These are phyloP conservation scores for Thymelicus sylvestris DNA, from an alignment of 2,888 invertebrate genomes.

Conservation along the genomic window DNA sequence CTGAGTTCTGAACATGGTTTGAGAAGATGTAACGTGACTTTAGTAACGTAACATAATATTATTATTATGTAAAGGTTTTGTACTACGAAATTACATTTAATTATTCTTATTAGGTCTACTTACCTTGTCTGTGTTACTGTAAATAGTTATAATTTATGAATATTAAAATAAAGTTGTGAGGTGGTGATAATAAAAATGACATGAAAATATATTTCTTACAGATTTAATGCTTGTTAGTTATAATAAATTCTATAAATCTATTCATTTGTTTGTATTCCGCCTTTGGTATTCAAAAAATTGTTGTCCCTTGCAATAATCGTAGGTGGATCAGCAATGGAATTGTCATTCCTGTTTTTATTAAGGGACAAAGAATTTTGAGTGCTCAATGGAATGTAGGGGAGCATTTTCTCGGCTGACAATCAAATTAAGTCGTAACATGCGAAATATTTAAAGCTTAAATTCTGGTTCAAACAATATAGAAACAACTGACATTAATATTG, in stretches of 20 bases:
- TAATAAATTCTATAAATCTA: constrained; percentile 70
- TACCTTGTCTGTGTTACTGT: constrained; percentile 45
- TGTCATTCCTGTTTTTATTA: constrained; percentile 54
- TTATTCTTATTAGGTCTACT: background rate
- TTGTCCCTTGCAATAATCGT: constrained; percentile 40
- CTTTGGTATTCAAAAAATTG: constrained; percentile 33
- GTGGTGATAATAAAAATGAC: constrained; percentile 37
- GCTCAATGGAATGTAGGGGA: constrained; percentile 54
- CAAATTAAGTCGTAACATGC: constrained; percentile 14
- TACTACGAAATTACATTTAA: background rate
- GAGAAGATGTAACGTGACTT: background rate
- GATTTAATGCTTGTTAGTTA: constrained; percentile 66
- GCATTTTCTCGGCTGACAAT: constrained; percentile 40
- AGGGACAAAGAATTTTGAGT: constrained; percentile 53
- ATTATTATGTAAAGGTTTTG: background rate
- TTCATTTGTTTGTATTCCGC: constrained; percentile 46
- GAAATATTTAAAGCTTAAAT: background rate
- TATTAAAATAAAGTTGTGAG: constrained; percentile 17
- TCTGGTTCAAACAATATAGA: background rate
- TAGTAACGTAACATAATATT: background rate
- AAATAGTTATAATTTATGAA: constrained; percentile 69
- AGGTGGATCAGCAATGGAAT: constrained; percentile 43
- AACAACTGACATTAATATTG: too few relatives aligned
- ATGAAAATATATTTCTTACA: constrained; percentile 63
- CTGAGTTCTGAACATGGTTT: background rate